Percentiles rank a stretch among this genome's conserved stretches.
Evolutionary conservation across 2,888 invertebrate species (phyloP).

Genomic region (Ceraclea dissimilis): DNA sequence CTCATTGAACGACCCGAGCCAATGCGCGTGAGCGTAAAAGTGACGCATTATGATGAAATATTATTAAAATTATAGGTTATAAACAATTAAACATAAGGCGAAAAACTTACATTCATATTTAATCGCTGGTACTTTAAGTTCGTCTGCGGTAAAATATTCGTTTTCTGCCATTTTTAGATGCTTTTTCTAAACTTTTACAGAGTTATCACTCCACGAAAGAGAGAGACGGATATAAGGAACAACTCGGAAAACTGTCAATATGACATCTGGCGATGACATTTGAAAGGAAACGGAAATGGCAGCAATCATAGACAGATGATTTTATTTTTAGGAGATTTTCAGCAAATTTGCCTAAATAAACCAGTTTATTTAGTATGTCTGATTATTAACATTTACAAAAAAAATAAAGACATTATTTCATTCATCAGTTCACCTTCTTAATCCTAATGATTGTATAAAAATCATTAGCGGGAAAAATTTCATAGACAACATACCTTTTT

Average conservation of each 20-base stretch:
- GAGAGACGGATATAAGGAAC: constrained; percentile 7
- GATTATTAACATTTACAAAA: too few relatives aligned
- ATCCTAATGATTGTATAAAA: too few relatives aligned
- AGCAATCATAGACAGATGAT: too few relatives aligned
- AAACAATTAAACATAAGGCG: background rate
- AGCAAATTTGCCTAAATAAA: too few relatives aligned
- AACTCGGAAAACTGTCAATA: constrained; percentile 5
- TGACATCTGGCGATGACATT: too few relatives aligned
- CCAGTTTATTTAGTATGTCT: too few relatives aligned
- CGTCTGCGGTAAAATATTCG: constrained; percentile 50
- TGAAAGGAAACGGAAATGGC: too few relatives aligned
- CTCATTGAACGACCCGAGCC: background rate
- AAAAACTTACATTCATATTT: constrained; percentile 76
- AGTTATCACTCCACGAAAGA: constrained; percentile 6
- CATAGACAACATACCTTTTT: too few relatives aligned
- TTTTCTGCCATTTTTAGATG: constrained; percentile 31
- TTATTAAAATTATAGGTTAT: background rate
- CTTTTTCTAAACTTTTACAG: constrained; percentile 5
- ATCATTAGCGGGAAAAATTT: too few relatives aligned
- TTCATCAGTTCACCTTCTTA: too few relatives aligned
- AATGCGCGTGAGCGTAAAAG: constrained; percentile 11
- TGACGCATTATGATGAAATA: constrained; percentile 17
- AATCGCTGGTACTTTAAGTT: constrained; percentile 54
- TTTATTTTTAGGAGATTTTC: too few relatives aligned
- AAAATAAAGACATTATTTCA: too few relatives aligned